These are phyloP conservation scores for Bursaphelenchus okinawaensis DNA, from an alignment of 2,888 invertebrate genomes.

Conservation along the genomic window DNA sequence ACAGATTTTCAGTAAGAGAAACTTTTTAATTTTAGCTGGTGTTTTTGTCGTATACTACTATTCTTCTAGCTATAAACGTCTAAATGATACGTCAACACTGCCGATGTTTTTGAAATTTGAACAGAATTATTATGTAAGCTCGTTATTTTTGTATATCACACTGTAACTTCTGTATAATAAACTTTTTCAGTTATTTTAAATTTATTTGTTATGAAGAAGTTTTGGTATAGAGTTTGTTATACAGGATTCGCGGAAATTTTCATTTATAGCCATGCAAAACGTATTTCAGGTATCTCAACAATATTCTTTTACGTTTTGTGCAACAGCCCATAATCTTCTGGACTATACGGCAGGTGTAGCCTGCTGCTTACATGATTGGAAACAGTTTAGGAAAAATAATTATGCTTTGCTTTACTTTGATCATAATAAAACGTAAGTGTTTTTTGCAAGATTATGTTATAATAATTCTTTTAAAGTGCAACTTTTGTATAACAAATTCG, in stretches of 20 bases:
- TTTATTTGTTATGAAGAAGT: no score
- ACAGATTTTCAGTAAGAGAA: no score
- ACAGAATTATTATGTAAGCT: background rate
- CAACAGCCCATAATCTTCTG: background rate
- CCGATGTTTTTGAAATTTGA: background rate
- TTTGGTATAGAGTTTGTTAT: no score
- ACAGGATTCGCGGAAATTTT: no score
- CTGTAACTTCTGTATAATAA: no score
- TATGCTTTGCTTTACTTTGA: background rate
- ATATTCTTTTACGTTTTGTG: background rate
- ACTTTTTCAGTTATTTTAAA: no score
- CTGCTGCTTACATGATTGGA: background rate
- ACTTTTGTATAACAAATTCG: background rate
- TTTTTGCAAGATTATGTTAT: background rate
- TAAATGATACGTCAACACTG: background rate
- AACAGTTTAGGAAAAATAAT: background rate
- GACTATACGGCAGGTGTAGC: background rate
- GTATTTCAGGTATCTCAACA: background rate
- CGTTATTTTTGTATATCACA: no score
- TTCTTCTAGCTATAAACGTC: background rate
- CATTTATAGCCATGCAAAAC: no score
- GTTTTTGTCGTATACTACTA: background rate
- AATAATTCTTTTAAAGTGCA: background rate
- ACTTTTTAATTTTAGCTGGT: no score
- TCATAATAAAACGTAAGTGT: background rate